Evolutionary conservation across 1,140 invertebrate species (phyloP).

Genomic region (Tetramorium parvispinum): DNA sequence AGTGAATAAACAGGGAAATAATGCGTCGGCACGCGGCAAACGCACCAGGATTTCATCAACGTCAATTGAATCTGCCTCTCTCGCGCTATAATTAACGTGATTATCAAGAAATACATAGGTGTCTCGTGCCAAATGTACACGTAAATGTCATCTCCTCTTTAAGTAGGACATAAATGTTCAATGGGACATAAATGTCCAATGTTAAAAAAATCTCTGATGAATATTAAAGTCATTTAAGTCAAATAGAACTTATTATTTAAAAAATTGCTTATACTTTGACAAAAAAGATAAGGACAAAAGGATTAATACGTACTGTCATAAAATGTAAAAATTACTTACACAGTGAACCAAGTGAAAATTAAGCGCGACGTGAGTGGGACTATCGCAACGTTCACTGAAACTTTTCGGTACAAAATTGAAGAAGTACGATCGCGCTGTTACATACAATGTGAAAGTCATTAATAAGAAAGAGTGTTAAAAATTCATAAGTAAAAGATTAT

Average conservation of each 20-base stretch:
- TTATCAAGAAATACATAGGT: background rate
- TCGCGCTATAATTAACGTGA: background rate
- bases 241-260: background rate
- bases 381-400: background rate
- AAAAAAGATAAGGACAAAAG: too few species aligned
- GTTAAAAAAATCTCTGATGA: background rate
- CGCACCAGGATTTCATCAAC: background rate
- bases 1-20: conserved; percentile 37
- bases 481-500: background rate
- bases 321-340: background rate
- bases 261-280: background rate
- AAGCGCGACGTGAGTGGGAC: background rate
- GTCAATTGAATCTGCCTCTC: background rate
- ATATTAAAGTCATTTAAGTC: background rate
- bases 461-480: background rate
- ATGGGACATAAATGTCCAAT: too few species aligned
- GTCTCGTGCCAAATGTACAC: background rate
- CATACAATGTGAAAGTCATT: background rate
- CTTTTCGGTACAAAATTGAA: background rate
- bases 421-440: background rate
- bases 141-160: background rate
- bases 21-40: conserved; percentile 3
- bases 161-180: background rate
- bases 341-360: background rate
- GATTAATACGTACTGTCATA: background rate